Conservation (phyloP, 2,797 vertebrate species). For the Tamandua tetradactyla region DNA sequence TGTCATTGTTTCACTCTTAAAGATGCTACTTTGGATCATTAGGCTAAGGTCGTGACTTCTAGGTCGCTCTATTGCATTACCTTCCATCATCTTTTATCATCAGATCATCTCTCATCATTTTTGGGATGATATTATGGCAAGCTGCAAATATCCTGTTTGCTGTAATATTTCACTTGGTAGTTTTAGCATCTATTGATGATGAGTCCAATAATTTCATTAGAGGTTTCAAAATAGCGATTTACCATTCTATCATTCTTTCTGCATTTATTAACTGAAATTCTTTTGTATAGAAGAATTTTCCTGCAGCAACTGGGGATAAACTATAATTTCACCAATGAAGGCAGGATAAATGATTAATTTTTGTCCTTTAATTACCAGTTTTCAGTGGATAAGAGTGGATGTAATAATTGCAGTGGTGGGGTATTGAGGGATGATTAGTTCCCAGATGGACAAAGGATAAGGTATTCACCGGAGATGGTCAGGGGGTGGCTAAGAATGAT, state of each 20-base stretch:
- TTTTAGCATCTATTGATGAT: neutral
- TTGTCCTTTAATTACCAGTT: conserved; percentile 44
- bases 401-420: conserved; percentile 11
- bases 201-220: neutral
- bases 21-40: neutral
- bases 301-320: neutral
- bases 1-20: neutral
- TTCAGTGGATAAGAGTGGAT: conserved; percentile 4
- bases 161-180: neutral
- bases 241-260: neutral
- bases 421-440: neutral
- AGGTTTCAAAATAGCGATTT: conserved; percentile 16
- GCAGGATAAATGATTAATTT: neutral
- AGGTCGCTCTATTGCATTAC: neutral
- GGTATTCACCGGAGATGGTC: neutral
- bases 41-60: neutral
- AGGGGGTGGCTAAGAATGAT: neutral
- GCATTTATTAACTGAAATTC: neutral
- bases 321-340: neutral
- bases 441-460: neutral
- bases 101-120: neutral
- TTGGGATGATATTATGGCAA: neutral
- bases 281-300: conserved; percentile 16
- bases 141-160: neutral
- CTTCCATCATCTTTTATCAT: neutral